Conservation (phyloP, 2,888 invertebrate species). For the Hydraecia micacea region DNA sequence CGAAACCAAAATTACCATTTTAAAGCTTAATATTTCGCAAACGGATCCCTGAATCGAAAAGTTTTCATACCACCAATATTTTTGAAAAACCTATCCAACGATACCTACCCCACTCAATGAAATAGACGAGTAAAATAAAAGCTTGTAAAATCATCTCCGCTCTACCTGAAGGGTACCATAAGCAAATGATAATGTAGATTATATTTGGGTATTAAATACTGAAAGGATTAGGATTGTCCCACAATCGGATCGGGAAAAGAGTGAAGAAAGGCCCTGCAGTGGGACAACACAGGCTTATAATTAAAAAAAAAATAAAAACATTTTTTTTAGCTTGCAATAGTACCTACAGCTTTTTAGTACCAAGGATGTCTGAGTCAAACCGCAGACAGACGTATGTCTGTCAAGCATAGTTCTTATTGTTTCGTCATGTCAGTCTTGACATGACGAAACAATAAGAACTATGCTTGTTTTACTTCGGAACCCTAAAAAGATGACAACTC, state of each 20-base stretch:
- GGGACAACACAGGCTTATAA: too few relatives aligned
- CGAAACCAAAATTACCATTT: not conserved
- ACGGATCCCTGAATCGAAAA: not conserved
- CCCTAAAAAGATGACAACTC: not conserved
- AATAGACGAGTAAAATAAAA: too few relatives aligned
- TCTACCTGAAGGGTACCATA: not conserved
- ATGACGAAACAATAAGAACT: not conserved
- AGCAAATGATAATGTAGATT: not conserved
- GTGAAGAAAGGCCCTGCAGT: too few relatives aligned
- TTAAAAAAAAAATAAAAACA: too few relatives aligned
- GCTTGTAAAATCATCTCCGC: not conserved
- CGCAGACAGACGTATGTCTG: not conserved
- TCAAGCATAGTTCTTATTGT: too few relatives aligned
- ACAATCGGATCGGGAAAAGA: too few relatives aligned
- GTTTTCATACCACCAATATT: not conserved
- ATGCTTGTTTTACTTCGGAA: not conserved
- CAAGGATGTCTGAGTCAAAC: not conserved
- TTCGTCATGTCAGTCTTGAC: too few relatives aligned
- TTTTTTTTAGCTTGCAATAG: too few relatives aligned
- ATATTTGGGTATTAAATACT: too few relatives aligned
- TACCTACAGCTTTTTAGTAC: not conserved
- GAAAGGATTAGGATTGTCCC: too few relatives aligned
- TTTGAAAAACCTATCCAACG: too few relatives aligned
- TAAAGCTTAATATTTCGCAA: not conserved
- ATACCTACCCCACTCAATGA: not conserved